Percentiles rank a stretch among this genome's conserved stretches.
Evolutionary conservation across 2,888 invertebrate species (phyloP).

Genomic region (Chrysolina haemoptera): DNA sequence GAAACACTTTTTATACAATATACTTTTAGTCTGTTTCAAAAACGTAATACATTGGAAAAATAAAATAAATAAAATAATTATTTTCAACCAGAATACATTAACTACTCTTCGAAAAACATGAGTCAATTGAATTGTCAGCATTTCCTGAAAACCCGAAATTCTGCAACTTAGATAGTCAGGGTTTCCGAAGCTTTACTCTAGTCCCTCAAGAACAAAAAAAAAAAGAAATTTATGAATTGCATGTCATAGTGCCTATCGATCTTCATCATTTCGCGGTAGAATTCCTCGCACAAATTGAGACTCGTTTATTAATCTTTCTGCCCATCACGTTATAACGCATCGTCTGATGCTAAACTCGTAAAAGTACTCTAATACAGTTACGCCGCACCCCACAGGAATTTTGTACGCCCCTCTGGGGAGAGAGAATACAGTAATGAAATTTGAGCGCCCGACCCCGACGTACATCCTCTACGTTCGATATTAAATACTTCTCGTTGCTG

Average conservation of each 20-base stretch:
- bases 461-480: background rate
- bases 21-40: too few relatives aligned
- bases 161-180: too few relatives aligned
- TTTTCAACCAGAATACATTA: too few relatives aligned
- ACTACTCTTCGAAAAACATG: too few relatives aligned
- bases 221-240: too few relatives aligned
- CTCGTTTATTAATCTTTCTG: background rate
- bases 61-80: too few relatives aligned
- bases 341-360: background rate
- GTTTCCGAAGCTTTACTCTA: too few relatives aligned
- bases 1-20: too few relatives aligned
- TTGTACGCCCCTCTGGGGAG: background rate
- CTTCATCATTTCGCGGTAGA: background rate
- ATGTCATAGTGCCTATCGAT: background rate
- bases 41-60: too few relatives aligned
- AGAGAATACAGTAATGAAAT: slow-evolving; percentile 1
- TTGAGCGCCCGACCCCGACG: background rate
- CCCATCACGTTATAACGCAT: background rate
- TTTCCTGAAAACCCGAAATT: too few relatives aligned
- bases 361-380: slow-evolving; percentile 7
- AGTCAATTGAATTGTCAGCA: too few relatives aligned
- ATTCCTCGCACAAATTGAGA: background rate
- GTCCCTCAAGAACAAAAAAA: too few relatives aligned
- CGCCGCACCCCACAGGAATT: background rate
- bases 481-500: background rate